phyloP scores from a whole-genome alignment of 2,888 invertebrate species.

The Caenorhabditis parvicauda region DNA sequence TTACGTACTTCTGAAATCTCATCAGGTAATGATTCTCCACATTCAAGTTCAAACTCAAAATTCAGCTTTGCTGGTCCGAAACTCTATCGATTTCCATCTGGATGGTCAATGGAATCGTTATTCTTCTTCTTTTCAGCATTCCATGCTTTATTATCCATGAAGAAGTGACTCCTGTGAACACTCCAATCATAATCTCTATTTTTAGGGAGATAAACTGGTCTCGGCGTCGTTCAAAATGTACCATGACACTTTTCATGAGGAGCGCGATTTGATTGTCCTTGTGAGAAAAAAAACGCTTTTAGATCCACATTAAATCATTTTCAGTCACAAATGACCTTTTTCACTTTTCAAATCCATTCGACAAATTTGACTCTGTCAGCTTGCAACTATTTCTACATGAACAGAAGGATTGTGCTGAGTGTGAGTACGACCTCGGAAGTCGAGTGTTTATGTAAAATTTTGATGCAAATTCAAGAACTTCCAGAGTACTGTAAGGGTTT shows the following conservation, averaged over 20 bases:
- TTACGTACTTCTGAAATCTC: conserved; percentile 21
- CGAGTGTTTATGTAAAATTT: too few species aligned
- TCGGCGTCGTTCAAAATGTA: conserved; percentile 42
- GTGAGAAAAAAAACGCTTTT: conserved; percentile 10
- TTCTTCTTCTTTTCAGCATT: conserved; percentile 37
- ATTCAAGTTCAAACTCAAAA: conserved; percentile 5
- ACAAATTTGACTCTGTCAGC: conserved; percentile 40
- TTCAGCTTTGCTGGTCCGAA: conserved; percentile 35
- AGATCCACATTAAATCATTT: background rate
- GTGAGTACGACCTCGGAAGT: too few species aligned
- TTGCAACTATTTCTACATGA: conserved; percentile 43
- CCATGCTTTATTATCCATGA: conserved; percentile 45
- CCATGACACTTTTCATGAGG: conserved; percentile 42
- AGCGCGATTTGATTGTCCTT: conserved; percentile 35
- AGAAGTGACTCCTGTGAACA: conserved; percentile 17
- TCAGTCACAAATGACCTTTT: conserved; percentile 42
- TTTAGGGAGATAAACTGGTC: conserved; percentile 38
- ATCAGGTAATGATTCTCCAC: conserved; percentile 5
- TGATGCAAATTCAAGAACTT: too few species aligned
- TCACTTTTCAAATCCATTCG: conserved; percentile 42
- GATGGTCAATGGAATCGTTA: conserved; percentile 34
- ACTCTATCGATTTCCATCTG: conserved; percentile 32
- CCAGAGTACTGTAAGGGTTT: too few species aligned
- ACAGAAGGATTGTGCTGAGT: conserved; percentile 35
- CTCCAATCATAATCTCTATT: background rate